Evolutionary conservation across 2,113 vertebrate genomes (phyloP).

Genomic region (Hystrix cristata): DNA sequence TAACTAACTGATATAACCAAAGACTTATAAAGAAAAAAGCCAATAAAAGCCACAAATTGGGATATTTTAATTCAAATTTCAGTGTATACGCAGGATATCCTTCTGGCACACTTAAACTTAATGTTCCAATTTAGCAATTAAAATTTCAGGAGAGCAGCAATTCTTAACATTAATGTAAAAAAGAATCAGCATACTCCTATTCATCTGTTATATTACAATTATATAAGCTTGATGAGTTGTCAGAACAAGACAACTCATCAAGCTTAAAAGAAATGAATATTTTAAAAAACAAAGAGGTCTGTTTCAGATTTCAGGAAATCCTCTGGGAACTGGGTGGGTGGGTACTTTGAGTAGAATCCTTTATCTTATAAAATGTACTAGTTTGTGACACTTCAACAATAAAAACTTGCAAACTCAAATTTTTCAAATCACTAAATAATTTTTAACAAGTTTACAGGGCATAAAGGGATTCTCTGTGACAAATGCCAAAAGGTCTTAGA

Average conservation of each 20-base stretch:
- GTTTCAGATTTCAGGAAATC: slow-evolving; percentile 56
- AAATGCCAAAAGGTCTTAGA: slow-evolving; percentile 32
- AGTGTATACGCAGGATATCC: not conserved
- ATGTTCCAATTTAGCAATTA: not conserved
- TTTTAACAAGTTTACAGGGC: not conserved
- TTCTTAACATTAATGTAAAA: slow-evolving; percentile 12
- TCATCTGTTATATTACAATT: not conserved
- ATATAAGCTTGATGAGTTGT: not conserved
- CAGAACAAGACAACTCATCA: not conserved
- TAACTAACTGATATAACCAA: not conserved
- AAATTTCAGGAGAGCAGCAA: not conserved
- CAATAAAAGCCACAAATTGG: slow-evolving; percentile 7
- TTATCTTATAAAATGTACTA: slow-evolving; percentile 25
- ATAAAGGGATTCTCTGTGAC: not conserved
- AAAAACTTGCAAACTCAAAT: slow-evolving; percentile 49
- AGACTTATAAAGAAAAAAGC: not conserved
- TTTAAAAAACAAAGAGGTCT: not conserved
- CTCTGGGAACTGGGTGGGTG: not conserved
- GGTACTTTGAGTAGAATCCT: not conserved
- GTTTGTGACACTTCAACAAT: slow-evolving; percentile 15
- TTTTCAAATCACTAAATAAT: slow-evolving; percentile 54
- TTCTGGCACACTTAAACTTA: not conserved
- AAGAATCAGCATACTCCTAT: not conserved
- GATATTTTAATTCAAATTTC: slow-evolving; percentile 43
- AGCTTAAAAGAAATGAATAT: not conserved